A percentile compares a stretch with the other conserved stretches of the same genome.
Evolutionary conservation across 2,113 vertebrate genomes (phyloP).

Genomic region (Himantopus leucocephalus): DNA sequence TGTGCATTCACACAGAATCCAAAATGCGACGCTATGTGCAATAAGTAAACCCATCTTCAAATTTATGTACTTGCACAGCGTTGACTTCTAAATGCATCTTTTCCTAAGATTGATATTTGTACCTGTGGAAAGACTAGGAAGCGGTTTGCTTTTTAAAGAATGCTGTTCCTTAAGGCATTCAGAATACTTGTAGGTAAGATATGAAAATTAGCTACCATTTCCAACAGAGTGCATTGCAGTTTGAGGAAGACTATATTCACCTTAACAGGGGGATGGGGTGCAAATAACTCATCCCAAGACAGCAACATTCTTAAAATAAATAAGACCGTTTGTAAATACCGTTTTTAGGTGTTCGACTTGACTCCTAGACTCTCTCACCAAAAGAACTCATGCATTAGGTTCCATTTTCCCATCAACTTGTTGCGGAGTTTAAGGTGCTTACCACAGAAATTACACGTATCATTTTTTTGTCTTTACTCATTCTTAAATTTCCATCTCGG

Average conservation of each 20-base stretch:
- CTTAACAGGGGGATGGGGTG: background rate
- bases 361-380: background rate
- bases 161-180: background rate
- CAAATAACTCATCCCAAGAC: background rate
- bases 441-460: background rate
- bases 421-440: background rate
- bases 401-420: background rate
- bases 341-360: background rate
- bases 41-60: background rate
- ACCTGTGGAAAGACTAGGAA: background rate
- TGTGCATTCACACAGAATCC: background rate
- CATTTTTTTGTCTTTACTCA: background rate
- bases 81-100: background rate
- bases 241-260: background rate
- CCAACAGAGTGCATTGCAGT: background rate
- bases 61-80: background rate
- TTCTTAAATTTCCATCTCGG: constrained; percentile 27
- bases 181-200: background rate
- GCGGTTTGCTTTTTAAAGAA: background rate
- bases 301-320: background rate
- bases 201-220: background rate
- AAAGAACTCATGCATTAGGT: background rate
- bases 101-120: background rate
- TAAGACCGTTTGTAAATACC: background rate
- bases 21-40: background rate